phyloP scores from a whole-genome alignment of 2,888 invertebrate species.

The Tetrapedia diversipes region DNA sequence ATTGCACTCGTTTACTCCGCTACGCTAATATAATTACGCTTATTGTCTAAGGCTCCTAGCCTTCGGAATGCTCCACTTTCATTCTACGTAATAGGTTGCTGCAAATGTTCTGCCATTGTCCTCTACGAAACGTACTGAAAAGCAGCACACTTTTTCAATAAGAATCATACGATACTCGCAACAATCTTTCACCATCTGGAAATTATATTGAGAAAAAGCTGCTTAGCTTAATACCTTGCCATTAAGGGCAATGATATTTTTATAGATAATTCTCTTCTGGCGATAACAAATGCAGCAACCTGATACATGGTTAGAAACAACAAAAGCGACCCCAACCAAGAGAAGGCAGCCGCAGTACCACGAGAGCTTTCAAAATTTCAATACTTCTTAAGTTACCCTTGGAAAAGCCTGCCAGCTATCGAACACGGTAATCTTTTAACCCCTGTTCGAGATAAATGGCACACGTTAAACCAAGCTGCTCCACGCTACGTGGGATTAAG shows the following conservation, averaged over 20 bases:
- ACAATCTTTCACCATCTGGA: no score
- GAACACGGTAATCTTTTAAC: not conserved
- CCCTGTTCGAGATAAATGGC: constrained; percentile 16
- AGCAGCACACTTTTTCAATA: no score
- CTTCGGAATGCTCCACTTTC: not conserved
- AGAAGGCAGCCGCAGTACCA: not conserved
- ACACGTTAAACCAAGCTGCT: not conserved
- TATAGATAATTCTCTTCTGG: no score
- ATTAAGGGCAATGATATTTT: no score
- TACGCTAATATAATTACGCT: not conserved
- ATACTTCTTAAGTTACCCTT: not conserved
- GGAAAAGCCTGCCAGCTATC: not conserved
- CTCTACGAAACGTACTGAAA: no score
- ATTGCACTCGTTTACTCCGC: no score
- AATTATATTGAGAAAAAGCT: no score
- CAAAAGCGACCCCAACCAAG: not conserved
- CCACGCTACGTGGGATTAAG: constrained; percentile 15
- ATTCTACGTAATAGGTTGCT: no score
- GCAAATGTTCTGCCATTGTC: no score
- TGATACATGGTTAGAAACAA: not conserved
- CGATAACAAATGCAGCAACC: no score
- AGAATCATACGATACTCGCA: no score
- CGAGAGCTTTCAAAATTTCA: not conserved
- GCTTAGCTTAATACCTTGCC: no score
- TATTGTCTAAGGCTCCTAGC: not conserved